Base-by-base conservation (phyloP, 2,888 invertebrate genomes). In the Microplitis manilae region DNA sequence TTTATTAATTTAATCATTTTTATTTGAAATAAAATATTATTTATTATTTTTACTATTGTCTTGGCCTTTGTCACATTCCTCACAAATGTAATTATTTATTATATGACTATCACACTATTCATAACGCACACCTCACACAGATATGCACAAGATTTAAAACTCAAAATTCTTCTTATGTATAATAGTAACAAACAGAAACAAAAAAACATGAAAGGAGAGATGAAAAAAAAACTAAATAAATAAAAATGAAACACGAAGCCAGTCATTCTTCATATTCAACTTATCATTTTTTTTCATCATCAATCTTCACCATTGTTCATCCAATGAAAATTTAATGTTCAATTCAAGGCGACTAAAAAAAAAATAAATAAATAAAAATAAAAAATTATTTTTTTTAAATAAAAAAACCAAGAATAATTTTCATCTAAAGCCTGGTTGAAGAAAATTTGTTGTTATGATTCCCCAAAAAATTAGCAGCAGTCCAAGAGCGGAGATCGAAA, bases 401-500 rank as follows among this genome's bases (percentile, higher is more conserved):
- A 62, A 72, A 70, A 60, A 70, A 15, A 60, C 9, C 40, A 41
- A 39, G 8, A 20, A 41, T 13, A 69, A 72, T n/a, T 20, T 73
- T 73, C 59, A 65, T 9, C 65, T 73, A 6, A 73, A 20, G 8
- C 15, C 59, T 65, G 38, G 50, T 50, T 50, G 41, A 61, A 61
- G 41, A 68, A 68, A 73, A 61, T 73, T 59, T 40, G 67, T 78
- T 78, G 68, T 76, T 40, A 79, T 78, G 30, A 77, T 73, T 68
- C 77, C 62, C 77, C 64, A 68, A 78, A 78, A 78, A 74, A 82
- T 84, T 85, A 88, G 87, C 89, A 88, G 88, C 87, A 87, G 86
- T 85, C 87, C 89, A 84, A 87, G 85, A 82, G 87, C 87, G 84
- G 89, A 89, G 84, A 88, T 90, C 85, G 89, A 90, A 87, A 89